Evolutionary conservation across 2,113 vertebrate species (phyloP), one percentile per base, ranked within the genome.

Genomic region (Eudorcas thomsonii): DNA sequence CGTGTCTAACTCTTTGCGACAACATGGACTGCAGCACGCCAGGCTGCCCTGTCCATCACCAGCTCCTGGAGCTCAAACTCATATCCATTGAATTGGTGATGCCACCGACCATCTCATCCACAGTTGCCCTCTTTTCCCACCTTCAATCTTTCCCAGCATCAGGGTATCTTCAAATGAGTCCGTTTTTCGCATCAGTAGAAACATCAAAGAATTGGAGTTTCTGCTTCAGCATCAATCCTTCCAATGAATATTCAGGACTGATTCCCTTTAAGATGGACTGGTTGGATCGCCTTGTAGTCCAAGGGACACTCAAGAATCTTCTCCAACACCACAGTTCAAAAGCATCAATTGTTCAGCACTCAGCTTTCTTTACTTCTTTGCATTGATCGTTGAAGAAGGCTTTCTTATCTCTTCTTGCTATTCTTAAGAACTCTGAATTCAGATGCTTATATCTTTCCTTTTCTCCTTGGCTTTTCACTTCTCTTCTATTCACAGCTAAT

Each of bases 61-160:
- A 3, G 9, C n/a, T 71, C n/a, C 19, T 6, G 19, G 67, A 39
- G n/a, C 19, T 11, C 19, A 71, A 39, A 71, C 19, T 39, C 19
- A 0, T 71, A n/a, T 6, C 67, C 19, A 39, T 71, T 39, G 19
- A 71, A n/a, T 39, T 5, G 10, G 19, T 36, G n/a, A 71, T 39
- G n/a, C n/a, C n/a, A 71, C 21, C n/a, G 11, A 36, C n/a, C 67
- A 39, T 23, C 67, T 71, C 19, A 71, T 39, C n/a, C n/a, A 39
- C 67, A 23, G n/a, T 71, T 19, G 0, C 36, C 67, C 19, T 11
- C 0, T 71, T 71, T n/a, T 71, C 67, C n/a, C 0, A 0, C 19
- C n/a, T 19, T 39, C 67, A 23, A 2, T 71, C 67, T 39, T 71
- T 71, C 67, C 5, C 19, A 71, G 19, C 5, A 23, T 71, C 19